Conservation (phyloP, 2,888 invertebrate species). For the Cantharis lateralis region DNA sequence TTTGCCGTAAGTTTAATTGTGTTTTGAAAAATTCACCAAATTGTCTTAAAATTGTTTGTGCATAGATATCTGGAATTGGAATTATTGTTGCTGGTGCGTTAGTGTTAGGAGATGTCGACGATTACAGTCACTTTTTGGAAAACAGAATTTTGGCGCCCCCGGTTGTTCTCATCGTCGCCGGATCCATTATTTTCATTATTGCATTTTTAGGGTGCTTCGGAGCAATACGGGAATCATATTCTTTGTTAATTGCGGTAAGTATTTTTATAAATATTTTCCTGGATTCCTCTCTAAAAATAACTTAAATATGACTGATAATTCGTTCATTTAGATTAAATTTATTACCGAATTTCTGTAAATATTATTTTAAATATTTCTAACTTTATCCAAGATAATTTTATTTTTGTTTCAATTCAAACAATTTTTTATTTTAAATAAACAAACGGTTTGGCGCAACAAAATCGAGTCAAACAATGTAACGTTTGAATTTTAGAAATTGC, state of each 20-base stretch:
- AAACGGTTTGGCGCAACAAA: too few species aligned
- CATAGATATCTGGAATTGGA: constrained; percentile 63
- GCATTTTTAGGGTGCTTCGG: constrained; percentile 93
- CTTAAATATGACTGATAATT: background rate
- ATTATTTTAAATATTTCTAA: too few species aligned
- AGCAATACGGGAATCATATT: constrained; percentile 85
- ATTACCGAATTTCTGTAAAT: too few species aligned
- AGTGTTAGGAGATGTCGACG: constrained; percentile 72
- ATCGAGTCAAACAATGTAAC: too few species aligned
- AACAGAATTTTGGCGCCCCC: constrained; percentile 81
- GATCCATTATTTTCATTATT: constrained; percentile 82
- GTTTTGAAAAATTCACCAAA: background rate
- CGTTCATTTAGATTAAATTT: too few species aligned
- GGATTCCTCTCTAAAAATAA: background rate
- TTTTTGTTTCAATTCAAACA: too few species aligned
- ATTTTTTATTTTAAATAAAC: too few species aligned
- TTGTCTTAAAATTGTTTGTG: constrained; percentile 3
- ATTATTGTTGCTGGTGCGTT: constrained; percentile 76
- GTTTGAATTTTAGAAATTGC: too few species aligned
- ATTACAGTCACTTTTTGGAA: constrained; percentile 79
- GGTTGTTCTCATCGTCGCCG: constrained; percentile 81
- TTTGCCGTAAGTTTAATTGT: constrained; percentile 67
- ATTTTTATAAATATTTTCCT: constrained; percentile 6
- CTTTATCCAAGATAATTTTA: too few species aligned
- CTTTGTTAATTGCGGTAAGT: constrained; percentile 83